Percentiles rank a stretch among this genome's conserved stretches.
Evolutionary conservation across 2,797 vertebrate species (phyloP).

Genomic region (Siniperca scherzeri): DNA sequence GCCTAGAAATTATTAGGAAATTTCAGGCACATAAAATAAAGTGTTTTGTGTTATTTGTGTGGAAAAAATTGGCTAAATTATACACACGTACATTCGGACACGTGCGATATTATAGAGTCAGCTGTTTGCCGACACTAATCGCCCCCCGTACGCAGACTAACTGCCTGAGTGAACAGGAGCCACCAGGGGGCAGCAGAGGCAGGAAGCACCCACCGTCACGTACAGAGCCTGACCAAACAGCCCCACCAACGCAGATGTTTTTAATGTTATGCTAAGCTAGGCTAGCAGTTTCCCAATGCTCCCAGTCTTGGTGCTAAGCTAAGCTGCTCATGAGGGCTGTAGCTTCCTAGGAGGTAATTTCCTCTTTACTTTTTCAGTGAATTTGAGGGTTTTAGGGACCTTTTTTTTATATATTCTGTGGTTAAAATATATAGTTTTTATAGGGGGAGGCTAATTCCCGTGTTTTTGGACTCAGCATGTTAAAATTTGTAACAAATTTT

Average conservation of each 20-base stretch:
- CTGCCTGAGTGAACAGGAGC: background rate
- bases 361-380: background rate
- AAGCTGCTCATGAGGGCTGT: background rate
- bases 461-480: background rate
- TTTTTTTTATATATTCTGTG: background rate
- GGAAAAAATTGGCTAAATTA: no score
- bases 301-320: constrained; percentile 2
- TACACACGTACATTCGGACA: background rate
- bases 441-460: background rate
- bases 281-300: background rate
- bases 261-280: background rate
- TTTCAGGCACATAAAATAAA: background rate
- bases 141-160: background rate
- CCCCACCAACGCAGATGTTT: background rate
- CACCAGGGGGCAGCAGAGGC: constrained; percentile 5
- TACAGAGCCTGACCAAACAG: background rate
- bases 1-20: background rate
- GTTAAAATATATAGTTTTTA: background rate
- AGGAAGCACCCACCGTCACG: background rate
- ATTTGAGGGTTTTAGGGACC: background rate
- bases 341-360: background rate
- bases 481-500: background rate
- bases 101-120: background rate
- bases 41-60: background rate
- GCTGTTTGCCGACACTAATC: background rate